A percentile compares a stretch with the other conserved stretches of the same genome.
Evolutionary conservation across 2,888 invertebrate genomes (phyloP).

Genomic region (Patella depressa): DNA sequence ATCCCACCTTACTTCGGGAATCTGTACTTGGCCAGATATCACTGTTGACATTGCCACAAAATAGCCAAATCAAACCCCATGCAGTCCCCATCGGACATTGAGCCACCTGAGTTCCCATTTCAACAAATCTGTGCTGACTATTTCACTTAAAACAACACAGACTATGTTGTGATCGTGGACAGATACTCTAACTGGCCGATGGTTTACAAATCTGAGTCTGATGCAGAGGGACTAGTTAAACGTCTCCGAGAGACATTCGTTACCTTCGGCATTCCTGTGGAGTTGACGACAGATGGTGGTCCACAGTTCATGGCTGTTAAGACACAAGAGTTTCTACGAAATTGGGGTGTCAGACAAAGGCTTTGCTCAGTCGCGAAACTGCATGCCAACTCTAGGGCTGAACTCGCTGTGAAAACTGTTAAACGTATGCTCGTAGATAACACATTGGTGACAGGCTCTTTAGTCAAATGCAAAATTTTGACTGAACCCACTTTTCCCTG

Average conservation of each 20-base stretch:
- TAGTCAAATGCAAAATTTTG: constrained; percentile 14
- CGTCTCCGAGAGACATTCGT: constrained; percentile 34
- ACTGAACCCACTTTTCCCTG: too few relatives aligned
- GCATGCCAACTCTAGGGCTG: constrained; percentile 40
- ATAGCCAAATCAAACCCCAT: constrained; percentile 38
- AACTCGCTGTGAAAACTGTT: constrained; percentile 39
- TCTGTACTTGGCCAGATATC: constrained; percentile 35
- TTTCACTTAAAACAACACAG: constrained; percentile 30
- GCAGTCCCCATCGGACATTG: constrained; percentile 31
- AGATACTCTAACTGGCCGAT: constrained; percentile 41
- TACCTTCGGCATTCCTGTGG: constrained; percentile 40
- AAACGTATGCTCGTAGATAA: constrained; percentile 41
- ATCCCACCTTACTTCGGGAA: constrained; percentile 19
- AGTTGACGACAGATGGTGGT: constrained; percentile 39
- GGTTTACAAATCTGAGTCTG: constrained; percentile 28
- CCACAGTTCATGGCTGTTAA: constrained; percentile 37
- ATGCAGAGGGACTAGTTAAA: constrained; percentile 34
- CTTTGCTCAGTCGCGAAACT: constrained; percentile 36
- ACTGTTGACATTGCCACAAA: constrained; percentile 30
- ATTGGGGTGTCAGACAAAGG: constrained; percentile 36
- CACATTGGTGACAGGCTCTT: constrained; percentile 25
- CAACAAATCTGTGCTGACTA: constrained; percentile 35
- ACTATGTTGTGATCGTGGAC: constrained; percentile 42
- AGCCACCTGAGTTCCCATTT: constrained; percentile 37
- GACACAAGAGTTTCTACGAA: constrained; percentile 34